Evolutionary conservation across 2,797 vertebrate species (phyloP), one percentile per base, ranked within the genome.

Genomic region (Micromesistius poutassou): DNA sequence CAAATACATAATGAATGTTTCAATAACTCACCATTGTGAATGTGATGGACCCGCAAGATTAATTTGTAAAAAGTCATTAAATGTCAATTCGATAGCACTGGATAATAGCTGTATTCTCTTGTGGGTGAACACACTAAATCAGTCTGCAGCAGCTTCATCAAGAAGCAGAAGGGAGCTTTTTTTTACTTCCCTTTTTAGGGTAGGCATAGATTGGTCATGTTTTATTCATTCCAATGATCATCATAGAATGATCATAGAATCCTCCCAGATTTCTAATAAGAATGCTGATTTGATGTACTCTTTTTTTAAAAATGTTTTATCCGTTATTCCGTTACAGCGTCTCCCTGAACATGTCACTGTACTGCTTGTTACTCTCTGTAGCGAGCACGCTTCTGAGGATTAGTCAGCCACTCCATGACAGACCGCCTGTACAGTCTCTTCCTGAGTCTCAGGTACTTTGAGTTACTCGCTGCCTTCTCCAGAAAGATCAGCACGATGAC

Each of bases 401-500:
- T 99, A 40, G 80, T 89, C 3, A 97, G 97, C 98, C 98, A 99
- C 86, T 97, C 95, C 25, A 99, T 91, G 73, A 98, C 94, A 4
- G 97, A 98, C 75, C 89, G 94, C 74, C 90, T 94, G 76, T 96
- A 97, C 40, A 99, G 88, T 50, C 95, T 94, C 79, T 95, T 98
- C 76, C 97, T 93, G 78, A 99, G 91, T 62, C 86, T 93, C 8
- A 98, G 91, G 73, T 97, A 98, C 82, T 94, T 97, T n/a, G 98
- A 98, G 77, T 94, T 94, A 82, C 94, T 94, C 28, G 94, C 85
- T 28, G 95, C 89, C 76, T 95, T 96, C 82, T 99, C 96, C 77
- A 99, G 91, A 79, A 97, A 96, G 85, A 99, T 93, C 80, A 99
- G 86, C 22, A 99, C 87, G 1, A 99, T 97, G 0, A 99, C 97